Evolutionary conservation across 2,888 invertebrate species (phyloP), one percentile per base, ranked within the genome.

Genomic region (Limnephilus marmoratus): DNA sequence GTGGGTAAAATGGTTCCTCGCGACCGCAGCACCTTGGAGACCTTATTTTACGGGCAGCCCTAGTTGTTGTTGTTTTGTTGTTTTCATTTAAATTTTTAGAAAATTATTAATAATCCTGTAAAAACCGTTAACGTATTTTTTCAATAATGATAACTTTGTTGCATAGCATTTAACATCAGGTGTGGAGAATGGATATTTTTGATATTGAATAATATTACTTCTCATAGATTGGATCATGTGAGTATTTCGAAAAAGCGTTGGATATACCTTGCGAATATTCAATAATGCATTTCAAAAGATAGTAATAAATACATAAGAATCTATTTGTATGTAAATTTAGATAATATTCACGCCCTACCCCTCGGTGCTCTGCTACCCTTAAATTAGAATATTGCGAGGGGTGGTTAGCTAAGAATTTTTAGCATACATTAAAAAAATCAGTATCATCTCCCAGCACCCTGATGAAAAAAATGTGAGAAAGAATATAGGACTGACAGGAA

Each of bases 311-410:
- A 85, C 34, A 85, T 85, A 90, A 53, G 80, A 91, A 68, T 91
- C 91, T 85, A 91, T 91, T 91, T 91, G 91, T 85, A 91, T 91
- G 89, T 53, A 91, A 91, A 91, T 91, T 92, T n/a, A 49, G 91
- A 88, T 34, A 85, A 89, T 89, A 91, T 88, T 91, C 91, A 92
- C 92, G 91, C 92, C 92, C 89, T 34, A 41, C 45, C 92, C 91
- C 92, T 92, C 83, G 41, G 88, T 49, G 86, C n/a, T 83, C 34
- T 9, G 31, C 90, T 41, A 81, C 37, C 24, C 45, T 49, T 34
- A 80, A 91, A 92, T 92, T 91, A 90, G 81, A 92, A 90, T 92
- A 90, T 87, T 83, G 86, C 90, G 24, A 49, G 92, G 90, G 92
- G 92, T 88, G 53, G 85, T 53, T 85, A 18, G 37, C 41, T 83